Evolutionary conservation across 2,113 vertebrate genomes (phyloP).

Genomic region (Tricholaema leucomelas): DNA sequence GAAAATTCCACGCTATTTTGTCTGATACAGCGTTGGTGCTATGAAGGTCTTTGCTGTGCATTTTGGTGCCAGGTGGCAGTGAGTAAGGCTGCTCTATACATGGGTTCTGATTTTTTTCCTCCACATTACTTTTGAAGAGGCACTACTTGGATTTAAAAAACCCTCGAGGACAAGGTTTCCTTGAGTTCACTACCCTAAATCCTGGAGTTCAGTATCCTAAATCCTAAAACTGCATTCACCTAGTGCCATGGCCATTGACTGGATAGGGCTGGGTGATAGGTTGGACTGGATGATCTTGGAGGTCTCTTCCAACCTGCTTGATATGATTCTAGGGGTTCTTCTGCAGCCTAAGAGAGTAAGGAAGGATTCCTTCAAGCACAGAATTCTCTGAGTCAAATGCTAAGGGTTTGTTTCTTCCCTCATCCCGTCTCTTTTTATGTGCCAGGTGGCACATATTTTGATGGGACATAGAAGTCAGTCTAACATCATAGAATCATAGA

Average conservation of each 20-base stretch:
- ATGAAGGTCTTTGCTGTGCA: neutral
- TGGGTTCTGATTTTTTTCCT: neutral
- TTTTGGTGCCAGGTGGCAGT: neutral
- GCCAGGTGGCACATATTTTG: neutral
- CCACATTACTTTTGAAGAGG: neutral
- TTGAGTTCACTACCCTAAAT: neutral
- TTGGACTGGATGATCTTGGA: too few relatives aligned
- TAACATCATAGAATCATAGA: neutral
- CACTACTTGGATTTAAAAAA: neutral
- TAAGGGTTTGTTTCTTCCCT: neutral
- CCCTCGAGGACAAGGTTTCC: neutral
- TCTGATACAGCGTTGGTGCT: neutral
- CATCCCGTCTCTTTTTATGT: neutral
- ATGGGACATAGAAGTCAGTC: neutral
- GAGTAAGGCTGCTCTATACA: neutral
- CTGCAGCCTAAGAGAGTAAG: neutral
- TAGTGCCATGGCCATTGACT: too few relatives aligned
- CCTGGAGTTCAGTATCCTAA: neutral
- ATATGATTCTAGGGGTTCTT: neutral
- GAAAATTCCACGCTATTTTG: neutral
- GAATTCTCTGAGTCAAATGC: neutral
- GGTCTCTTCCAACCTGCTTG: too few relatives aligned
- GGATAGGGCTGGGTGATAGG: too few relatives aligned
- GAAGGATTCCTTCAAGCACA: neutral
- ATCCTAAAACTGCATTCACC: neutral